Conservation (phyloP, 35 echinoderm and acorn worm species). For the Strongylocentrotus purpuratus region DNA sequence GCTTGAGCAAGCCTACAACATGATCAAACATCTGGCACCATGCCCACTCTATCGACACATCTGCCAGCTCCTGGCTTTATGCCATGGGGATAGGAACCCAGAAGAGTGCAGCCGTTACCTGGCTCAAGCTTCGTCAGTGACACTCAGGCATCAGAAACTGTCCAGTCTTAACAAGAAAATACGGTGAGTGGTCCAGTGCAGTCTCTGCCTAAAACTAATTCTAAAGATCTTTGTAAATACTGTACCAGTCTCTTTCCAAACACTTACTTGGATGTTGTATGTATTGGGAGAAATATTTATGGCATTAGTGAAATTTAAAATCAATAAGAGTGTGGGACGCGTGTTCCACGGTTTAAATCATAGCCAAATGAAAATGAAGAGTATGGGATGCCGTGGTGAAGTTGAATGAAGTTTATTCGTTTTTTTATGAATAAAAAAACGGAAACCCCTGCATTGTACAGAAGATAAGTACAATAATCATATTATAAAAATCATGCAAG, state of each 20-base stretch:
- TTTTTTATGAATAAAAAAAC: too few species aligned
- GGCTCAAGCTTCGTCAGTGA: conserved; percentile 55
- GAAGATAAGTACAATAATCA: too few species aligned
- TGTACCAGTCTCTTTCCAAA: background rate
- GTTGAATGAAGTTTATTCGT: too few species aligned
- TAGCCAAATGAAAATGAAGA: too few species aligned
- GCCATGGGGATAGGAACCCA: conserved; percentile 63
- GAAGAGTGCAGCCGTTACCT: conserved; percentile 55
- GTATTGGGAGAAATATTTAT: background rate
- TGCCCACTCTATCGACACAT: conserved; percentile 60
- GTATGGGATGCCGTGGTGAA: too few species aligned
- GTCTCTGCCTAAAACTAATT: background rate
- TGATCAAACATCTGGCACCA: conserved; percentile 57
- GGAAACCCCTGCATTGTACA: too few species aligned
- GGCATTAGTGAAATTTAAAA: background rate
- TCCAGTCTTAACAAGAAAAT: conserved; percentile 61
- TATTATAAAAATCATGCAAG: too few species aligned
- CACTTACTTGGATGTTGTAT: background rate
- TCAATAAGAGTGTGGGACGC: too few species aligned
- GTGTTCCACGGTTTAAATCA: too few species aligned
- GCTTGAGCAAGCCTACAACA: conserved; percentile 13
- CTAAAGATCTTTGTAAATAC: background rate
- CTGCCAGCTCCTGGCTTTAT: conserved; percentile 76
- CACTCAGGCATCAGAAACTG: conserved; percentile 83
- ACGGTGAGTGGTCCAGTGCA: conserved; percentile 39